Conservation (phyloP, 1,140 invertebrate species). For the Hypsibius dujardini region DNA sequence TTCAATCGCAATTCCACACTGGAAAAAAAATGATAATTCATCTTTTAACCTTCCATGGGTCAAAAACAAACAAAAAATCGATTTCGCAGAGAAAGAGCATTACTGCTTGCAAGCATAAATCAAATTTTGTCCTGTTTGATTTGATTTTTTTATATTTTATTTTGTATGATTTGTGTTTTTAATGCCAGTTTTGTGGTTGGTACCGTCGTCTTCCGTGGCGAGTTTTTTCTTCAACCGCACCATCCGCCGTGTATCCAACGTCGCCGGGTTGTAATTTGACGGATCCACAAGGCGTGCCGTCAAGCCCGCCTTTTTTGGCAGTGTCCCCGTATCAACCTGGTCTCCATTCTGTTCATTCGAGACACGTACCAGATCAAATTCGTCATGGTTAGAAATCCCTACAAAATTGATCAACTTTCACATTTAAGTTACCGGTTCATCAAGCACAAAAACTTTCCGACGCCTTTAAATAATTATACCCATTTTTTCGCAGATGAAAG, state of each 20-base stretch:
- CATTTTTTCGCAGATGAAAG: slow-evolving; percentile 95
- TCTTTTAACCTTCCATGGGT: too few relatives aligned
- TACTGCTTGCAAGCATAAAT: too few relatives aligned
- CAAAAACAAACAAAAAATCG: too few relatives aligned
- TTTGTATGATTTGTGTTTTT: too few relatives aligned
- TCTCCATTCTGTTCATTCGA: slow-evolving; percentile 38
- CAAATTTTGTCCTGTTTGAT: too few relatives aligned
- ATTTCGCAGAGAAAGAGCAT: too few relatives aligned
- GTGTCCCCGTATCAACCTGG: slow-evolving; percentile 43
- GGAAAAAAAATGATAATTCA: slow-evolving; percentile 10
- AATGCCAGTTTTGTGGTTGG: too few relatives aligned
- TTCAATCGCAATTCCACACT: too few relatives aligned
- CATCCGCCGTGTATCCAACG: slow-evolving; percentile 57
- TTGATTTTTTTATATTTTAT: too few relatives aligned
- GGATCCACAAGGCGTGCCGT: neutral
- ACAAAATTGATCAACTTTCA: neutral
- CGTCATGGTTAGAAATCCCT: neutral
- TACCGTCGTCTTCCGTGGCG: slow-evolving; percentile 94
- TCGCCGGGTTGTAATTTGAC: slow-evolving; percentile 31
- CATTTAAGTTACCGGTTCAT: neutral
- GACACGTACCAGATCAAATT: slow-evolving; percentile 10
- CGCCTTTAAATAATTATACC: slow-evolving; percentile 36
- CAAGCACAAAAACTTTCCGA: neutral
- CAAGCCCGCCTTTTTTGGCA: slow-evolving; percentile 34
- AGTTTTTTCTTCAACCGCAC: slow-evolving; percentile 89